phyloP scores from a whole-genome alignment of 1,140 invertebrate genomes.

The Brachionus manjavacas region DNA sequence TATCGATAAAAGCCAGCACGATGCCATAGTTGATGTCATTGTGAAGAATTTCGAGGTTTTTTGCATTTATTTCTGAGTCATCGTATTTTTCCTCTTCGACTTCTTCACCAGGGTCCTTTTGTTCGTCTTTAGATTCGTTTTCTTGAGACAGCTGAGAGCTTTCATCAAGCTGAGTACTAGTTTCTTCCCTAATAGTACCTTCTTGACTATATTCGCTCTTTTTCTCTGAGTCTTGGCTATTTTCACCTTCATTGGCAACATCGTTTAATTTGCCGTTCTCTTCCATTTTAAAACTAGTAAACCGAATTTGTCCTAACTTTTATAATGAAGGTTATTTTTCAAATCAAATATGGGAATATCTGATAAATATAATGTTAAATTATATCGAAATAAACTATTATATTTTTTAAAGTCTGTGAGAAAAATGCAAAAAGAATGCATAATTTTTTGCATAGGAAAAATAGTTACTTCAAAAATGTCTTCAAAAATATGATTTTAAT shows the following conservation, averaged over 20 bases:
- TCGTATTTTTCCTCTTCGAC: not conserved
- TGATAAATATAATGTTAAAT: not conserved
- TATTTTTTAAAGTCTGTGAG: not conserved
- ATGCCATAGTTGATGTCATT: constrained; percentile 34
- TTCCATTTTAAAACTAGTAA: not conserved
- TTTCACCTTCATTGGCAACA: not conserved
- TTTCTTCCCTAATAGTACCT: not conserved
- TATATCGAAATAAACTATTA: not conserved
- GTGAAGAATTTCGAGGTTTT: not conserved
- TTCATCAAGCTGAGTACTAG: not conserved
- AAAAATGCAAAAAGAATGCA: constrained; percentile 43
- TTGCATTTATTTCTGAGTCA: constrained; percentile 4
- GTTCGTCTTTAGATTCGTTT: not conserved
- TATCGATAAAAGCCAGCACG: not conserved
- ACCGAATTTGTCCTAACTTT: not conserved
- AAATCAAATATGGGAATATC: not conserved
- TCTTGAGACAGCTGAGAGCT: not conserved
- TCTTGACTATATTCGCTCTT: not conserved
- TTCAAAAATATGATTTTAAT: constrained; percentile 44
- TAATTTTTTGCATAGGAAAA: constrained; percentile 59
- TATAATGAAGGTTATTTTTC: not conserved
- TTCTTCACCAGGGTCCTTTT: not conserved
- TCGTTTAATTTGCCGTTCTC: not conserved
- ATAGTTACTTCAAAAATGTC: constrained; percentile 72
- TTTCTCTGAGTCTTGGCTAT: not conserved